Conservation (phyloP, 2,888 invertebrate genomes). For the Stictocephala bisonia region DNA sequence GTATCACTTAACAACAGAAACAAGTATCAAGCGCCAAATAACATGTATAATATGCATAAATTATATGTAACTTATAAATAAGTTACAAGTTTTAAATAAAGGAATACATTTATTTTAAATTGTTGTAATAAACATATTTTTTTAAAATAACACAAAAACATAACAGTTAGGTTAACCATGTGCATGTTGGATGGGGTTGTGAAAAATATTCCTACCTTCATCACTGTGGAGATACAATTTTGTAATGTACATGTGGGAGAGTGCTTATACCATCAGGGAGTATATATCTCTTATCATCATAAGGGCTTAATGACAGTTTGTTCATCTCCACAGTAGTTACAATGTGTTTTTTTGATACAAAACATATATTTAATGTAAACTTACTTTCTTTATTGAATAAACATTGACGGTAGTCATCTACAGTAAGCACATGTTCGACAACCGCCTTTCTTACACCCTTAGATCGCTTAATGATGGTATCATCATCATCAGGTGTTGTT, state of each 20-base stretch:
- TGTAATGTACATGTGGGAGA: background rate
- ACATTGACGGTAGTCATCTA: constrained; percentile 2
- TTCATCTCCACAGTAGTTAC: constrained; percentile 50
- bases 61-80: too few species aligned
- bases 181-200: too few species aligned
- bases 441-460: constrained; percentile 37
- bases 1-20: too few species aligned
- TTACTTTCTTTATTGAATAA: background rate
- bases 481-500: background rate
- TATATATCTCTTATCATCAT: constrained; percentile 52
- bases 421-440: background rate
- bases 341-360: constrained; percentile 44
- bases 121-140: too few species aligned
- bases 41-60: too few species aligned
- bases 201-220: too few species aligned
- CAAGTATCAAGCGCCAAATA: too few species aligned
- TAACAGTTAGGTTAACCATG: too few species aligned
- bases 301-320: constrained; percentile 51
- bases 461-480: background rate
- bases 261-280: background rate
- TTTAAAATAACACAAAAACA: too few species aligned
- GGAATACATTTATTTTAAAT: too few species aligned
- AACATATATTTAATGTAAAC: background rate
- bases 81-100: too few species aligned
- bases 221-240: background rate